Evolutionary conservation across 2,797 vertebrate genomes (phyloP), one percentile per base, ranked within the genome.

Genomic region (Acanthurus lineatus): DNA sequence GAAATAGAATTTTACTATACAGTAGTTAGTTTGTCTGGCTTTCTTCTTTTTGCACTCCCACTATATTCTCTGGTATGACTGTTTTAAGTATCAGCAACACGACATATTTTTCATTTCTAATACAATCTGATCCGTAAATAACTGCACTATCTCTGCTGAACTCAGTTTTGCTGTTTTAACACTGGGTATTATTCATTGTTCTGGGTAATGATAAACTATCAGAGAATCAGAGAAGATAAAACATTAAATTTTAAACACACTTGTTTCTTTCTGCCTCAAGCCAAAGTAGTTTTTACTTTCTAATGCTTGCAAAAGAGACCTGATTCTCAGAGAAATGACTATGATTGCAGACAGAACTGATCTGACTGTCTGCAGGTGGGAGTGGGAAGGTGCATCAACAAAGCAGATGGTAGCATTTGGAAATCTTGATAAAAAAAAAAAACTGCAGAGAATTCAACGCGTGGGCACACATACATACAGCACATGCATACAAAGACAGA

Each of bases 401-500:
- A 48, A 57, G 19, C 54, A 82, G 67, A 69, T 62, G 60, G 2
- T 47, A 63, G 66, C 35, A 53, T 35, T 20, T 17, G 40, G 12
- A 77, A 38, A 73, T 58, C 5, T 22, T 19, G 5, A 14, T 10
- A 2, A 32, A 40, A 73, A 56, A 49, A 38, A 14, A 22, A 19
- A 22, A 44, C 4, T 40, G 19, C 49, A 4, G 17, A 69, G 78
- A 64, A 47, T 38, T 75, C 51, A 58, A 25, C 53, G 45, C 63
- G 28, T 69, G 64, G 38, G 59, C 38, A 73, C 38, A 76, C 38
- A 77, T 35, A 65, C 19, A 15, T 38, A 57, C 25, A 57, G 16
- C 32, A 58, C 20, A 62, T 58, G 69, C 9, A 68, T 28, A 82
- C 51, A 71, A 54, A 52, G 35, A 82, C 58, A 75, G 16, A 79